A percentile compares a stretch with the other conserved stretches of the same genome.
Conservation (phyloP, 2,888 invertebrate species). For the Acrobasis consociella region DNA sequence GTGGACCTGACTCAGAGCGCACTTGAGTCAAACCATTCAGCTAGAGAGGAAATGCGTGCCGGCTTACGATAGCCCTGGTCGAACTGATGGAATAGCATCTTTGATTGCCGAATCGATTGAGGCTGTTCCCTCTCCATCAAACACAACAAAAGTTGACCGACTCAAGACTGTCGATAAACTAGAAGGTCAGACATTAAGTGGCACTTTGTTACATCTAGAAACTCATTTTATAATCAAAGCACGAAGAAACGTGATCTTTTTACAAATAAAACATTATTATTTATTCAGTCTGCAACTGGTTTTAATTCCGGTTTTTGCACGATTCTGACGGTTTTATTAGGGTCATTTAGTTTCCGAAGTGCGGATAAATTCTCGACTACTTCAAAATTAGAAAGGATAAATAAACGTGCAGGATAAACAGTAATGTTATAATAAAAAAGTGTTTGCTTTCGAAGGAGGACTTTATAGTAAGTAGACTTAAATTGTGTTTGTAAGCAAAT, state of each 20-base stretch:
- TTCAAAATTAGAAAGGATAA: conserved; percentile 16
- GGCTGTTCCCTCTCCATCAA: conserved; percentile 12
- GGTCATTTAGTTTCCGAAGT: conserved; percentile 20
- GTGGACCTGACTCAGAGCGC: conserved; percentile 69
- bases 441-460: conserved; percentile 31
- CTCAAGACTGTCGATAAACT: conserved; percentile 12
- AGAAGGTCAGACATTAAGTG: conserved; percentile 21
- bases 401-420: background rate
- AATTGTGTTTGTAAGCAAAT: conserved; percentile 44
- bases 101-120: conserved; percentile 29
- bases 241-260: conserved; percentile 25
- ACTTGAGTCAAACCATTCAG: conserved; percentile 68
- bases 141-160: conserved; percentile 6
- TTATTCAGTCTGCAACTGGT: conserved; percentile 23
- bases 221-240: conserved; percentile 25
- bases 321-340: conserved; percentile 20
- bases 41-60: conserved; percentile 69
- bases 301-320: conserved; percentile 23
- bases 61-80: conserved; percentile 56
- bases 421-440: conserved; percentile 25
- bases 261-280: conserved; percentile 23
- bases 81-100: conserved; percentile 40
- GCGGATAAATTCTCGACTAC: background rate
- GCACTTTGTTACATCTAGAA: conserved; percentile 21
- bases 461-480: background rate